phyloP scores from a whole-genome alignment of 2,113 vertebrate genomes.

The Petrocephalus microphthalmus region DNA sequence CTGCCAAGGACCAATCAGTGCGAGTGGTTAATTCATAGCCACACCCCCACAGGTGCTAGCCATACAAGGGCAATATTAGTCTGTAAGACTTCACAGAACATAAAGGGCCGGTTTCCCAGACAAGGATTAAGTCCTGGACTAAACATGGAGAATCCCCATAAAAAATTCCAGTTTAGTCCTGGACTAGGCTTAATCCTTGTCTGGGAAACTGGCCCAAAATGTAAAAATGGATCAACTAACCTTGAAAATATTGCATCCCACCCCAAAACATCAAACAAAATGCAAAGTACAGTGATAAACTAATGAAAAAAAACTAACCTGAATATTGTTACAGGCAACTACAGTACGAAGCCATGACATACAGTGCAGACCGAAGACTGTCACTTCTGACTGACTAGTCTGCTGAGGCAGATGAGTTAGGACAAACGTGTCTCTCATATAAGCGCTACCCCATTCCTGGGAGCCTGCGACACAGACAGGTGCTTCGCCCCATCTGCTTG shows the following conservation, averaged over 20 bases:
- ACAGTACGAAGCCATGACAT: background rate
- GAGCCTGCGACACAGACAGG: background rate
- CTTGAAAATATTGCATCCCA: background rate
- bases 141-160: too few species aligned
- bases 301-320: background rate
- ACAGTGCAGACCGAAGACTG: constrained; percentile 3
- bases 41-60: background rate
- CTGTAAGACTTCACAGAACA: background rate
- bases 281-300: background rate
- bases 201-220: too few species aligned
- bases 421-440: background rate
- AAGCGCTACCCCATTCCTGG: background rate
- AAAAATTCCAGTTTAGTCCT: too few species aligned
- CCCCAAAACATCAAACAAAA: background rate
- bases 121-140: too few species aligned
- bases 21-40: background rate
- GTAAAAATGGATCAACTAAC: background rate
- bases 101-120: too few species aligned
- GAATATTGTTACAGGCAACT: background rate
- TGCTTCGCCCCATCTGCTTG: background rate
- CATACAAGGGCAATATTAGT: background rate
- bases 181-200: too few species aligned
- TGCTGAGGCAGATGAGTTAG: constrained; percentile 18
- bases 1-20: background rate
- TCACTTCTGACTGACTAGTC: constrained; percentile 25